Evolutionary conservation across 1,140 invertebrate genomes (phyloP).

Genomic region (Camponotus floridanus): DNA sequence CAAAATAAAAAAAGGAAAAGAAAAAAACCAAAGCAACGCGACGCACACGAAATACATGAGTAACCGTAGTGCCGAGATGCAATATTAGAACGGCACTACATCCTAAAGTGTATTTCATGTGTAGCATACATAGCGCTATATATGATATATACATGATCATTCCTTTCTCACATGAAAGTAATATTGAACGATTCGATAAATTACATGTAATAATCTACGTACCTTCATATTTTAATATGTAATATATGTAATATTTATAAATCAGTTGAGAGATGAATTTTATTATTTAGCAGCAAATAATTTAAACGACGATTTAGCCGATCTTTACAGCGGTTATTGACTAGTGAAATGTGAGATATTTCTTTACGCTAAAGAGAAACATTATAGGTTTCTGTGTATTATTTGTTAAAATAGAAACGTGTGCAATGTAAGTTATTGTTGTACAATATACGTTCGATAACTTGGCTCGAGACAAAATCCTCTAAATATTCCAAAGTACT

Average conservation of each 20-base stretch:
- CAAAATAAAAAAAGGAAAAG: neutral
- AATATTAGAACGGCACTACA: slow-evolving; percentile 38
- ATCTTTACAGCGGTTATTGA: slow-evolving; percentile 43
- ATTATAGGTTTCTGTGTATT: slow-evolving; percentile 37
- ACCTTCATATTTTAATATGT: slow-evolving; percentile 65
- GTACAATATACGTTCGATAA: slow-evolving; percentile 53
- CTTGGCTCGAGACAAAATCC: slow-evolving; percentile 20
- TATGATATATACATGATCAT: slow-evolving; percentile 65
- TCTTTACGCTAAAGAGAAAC: slow-evolving; percentile 34
- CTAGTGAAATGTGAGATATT: slow-evolving; percentile 18
- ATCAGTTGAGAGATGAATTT: slow-evolving; percentile 34
- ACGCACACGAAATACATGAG: neutral
- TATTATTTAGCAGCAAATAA: slow-evolving; percentile 34
- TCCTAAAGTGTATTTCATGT: slow-evolving; percentile 57
- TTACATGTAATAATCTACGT: slow-evolving; percentile 56
- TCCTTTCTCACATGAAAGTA: slow-evolving; percentile 71
- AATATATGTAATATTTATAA: slow-evolving; percentile 63
- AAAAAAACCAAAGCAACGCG: slow-evolving; percentile 20
- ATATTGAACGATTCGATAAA: slow-evolving; percentile 66
- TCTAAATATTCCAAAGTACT: slow-evolving; percentile 40
- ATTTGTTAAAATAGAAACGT: slow-evolving; percentile 52
- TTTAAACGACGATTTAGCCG: slow-evolving; percentile 54
- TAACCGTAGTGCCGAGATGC: slow-evolving; percentile 2
- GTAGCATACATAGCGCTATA: neutral
- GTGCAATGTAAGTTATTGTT: slow-evolving; percentile 56